A percentile compares a stretch with the other conserved stretches of the same genome.
These are phyloP conservation scores for Microtus obscurus DNA, from an alignment of 2,797 vertebrate species.

Conservation along the genomic window DNA sequence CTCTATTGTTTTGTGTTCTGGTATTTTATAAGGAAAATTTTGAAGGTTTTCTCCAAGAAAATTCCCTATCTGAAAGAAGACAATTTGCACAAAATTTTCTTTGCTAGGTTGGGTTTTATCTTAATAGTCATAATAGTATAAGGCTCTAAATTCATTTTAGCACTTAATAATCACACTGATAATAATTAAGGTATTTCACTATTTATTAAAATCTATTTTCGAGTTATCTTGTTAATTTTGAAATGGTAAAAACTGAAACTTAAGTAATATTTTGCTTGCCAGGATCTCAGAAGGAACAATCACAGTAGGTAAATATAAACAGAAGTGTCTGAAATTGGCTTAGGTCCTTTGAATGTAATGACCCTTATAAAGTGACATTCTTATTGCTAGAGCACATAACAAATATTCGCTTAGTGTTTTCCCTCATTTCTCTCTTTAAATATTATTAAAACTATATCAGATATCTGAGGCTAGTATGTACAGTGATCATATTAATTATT, in stretches of 20 bases:
- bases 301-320: background rate
- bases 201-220: background rate
- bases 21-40: background rate
- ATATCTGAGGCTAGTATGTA: background rate
- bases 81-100: background rate
- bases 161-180: background rate
- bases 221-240: background rate
- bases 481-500: background rate
- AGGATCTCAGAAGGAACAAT: background rate
- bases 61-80: background rate
- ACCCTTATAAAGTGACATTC: background rate
- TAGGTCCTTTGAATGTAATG: background rate
- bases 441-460: background rate
- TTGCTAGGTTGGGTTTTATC: background rate
- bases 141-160: background rate
- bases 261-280: background rate
- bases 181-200: background rate
- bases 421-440: background rate
- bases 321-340: background rate
- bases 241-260: background rate
- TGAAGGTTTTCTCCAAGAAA: background rate
- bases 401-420: background rate
- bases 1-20: background rate
- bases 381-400: background rate
- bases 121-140: background rate